A percentile compares a stretch with the other conserved stretches of the same genome.
Evolutionary conservation across 2,113 vertebrate genomes (phyloP).

Genomic region (Nestor notabilis): DNA sequence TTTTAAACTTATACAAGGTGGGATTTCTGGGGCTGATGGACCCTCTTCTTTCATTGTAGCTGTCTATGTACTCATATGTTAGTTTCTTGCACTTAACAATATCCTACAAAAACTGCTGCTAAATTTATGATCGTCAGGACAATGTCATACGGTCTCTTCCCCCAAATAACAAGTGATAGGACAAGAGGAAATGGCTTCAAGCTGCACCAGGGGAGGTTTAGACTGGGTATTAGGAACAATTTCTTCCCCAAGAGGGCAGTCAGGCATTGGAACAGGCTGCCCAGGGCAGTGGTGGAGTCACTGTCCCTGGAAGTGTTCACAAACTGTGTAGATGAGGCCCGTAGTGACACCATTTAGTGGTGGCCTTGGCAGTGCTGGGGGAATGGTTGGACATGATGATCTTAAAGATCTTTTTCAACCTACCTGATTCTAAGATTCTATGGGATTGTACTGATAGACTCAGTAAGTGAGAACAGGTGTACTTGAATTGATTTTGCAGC

Average conservation of each 20-base stretch:
- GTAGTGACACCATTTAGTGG: background rate
- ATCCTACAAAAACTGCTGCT: background rate
- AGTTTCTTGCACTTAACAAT: background rate
- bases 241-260: background rate
- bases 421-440: background rate
- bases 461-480: background rate
- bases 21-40: background rate
- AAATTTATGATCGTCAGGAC: background rate
- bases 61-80: accelerated
- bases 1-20: background rate
- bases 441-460: background rate
- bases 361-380: background rate
- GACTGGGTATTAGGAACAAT: background rate
- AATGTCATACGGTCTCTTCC: background rate
- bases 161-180: background rate
- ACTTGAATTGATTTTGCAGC: background rate
- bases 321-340: background rate
- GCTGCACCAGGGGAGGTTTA: background rate
- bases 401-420: background rate
- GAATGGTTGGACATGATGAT: background rate
- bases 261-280: background rate
- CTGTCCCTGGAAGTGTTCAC: background rate
- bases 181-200: background rate
- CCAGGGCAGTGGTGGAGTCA: background rate
- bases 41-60: background rate